These are phyloP conservation scores for Brenthis hecate DNA, from an alignment of 2,888 invertebrate genomes.

Conservation along the genomic window DNA sequence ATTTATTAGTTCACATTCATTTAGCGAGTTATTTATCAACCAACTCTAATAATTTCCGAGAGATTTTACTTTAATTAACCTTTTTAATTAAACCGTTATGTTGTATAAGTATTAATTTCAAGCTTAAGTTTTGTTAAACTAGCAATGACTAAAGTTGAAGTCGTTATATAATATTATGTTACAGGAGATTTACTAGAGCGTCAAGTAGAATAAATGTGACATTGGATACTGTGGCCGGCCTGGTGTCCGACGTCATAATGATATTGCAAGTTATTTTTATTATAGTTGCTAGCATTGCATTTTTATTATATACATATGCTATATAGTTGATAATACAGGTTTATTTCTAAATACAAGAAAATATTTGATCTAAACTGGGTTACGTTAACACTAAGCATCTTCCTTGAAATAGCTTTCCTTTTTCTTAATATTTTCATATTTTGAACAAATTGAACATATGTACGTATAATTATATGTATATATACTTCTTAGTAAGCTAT, in stretches of 20 bases:
- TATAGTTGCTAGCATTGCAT: background rate
- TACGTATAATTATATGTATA: too few species aligned
- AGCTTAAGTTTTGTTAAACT: background rate
- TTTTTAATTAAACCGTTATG: background rate
- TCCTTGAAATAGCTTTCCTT: too few species aligned
- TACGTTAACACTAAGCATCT: too few species aligned
- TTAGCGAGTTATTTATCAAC: background rate
- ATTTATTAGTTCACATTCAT: background rate
- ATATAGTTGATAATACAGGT: too few species aligned
- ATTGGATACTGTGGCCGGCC: background rate
- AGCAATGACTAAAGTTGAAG: conserved; percentile 1
- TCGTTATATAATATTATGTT: conserved; percentile 5
- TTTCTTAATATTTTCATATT: too few species aligned
- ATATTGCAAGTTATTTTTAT: conserved; percentile 1
- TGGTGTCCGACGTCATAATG: conserved; percentile 3
- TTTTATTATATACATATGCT: background rate
- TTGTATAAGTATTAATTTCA: background rate
- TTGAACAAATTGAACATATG: too few species aligned
- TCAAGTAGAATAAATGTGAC: conserved; percentile 11
- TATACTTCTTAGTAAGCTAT: too few species aligned
- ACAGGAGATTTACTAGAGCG: conserved; percentile 13
- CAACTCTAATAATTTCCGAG: background rate
- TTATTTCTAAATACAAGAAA: too few species aligned
- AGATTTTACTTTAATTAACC: background rate
- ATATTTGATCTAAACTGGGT: too few species aligned